phyloP scores from a whole-genome alignment of 2,888 invertebrate species.

The Xestia sexstrigata region DNA sequence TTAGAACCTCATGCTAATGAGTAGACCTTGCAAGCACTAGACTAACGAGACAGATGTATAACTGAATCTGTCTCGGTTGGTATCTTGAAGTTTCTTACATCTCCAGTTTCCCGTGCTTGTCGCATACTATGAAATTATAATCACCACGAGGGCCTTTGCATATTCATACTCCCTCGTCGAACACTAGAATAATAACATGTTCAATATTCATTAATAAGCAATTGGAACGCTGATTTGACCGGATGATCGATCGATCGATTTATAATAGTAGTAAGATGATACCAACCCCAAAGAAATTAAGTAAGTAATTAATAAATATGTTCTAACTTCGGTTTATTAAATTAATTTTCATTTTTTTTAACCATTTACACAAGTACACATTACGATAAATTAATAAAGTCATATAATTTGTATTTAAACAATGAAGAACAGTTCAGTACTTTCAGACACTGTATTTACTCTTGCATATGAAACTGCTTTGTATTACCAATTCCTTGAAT shows the following conservation, averaged over 20 bases:
- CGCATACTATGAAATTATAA: constrained; percentile 7
- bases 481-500: constrained; percentile 9
- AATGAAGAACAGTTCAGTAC: constrained; percentile 2
- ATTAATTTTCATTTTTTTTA: too few relatives aligned
- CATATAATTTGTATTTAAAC: background rate
- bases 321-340: too few relatives aligned
- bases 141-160: background rate
- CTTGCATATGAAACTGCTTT: background rate
- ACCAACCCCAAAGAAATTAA: too few relatives aligned
- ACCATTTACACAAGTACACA: too few relatives aligned
- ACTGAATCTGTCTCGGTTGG: too few relatives aligned
- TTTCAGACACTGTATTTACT: constrained; percentile 1
- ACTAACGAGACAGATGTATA: background rate
- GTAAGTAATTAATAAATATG: too few relatives aligned
- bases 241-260: too few relatives aligned
- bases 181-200: background rate
- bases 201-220: too few relatives aligned
- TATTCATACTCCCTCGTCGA: constrained; percentile 8
- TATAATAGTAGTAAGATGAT: too few relatives aligned
- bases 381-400: too few relatives aligned
- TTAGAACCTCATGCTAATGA: too few relatives aligned
- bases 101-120: background rate
- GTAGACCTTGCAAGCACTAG: background rate
- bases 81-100: background rate
- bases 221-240: too few relatives aligned